Base-by-base conservation (phyloP, 2,888 invertebrate genomes). In the Apomyelois bistriatella region DNA sequence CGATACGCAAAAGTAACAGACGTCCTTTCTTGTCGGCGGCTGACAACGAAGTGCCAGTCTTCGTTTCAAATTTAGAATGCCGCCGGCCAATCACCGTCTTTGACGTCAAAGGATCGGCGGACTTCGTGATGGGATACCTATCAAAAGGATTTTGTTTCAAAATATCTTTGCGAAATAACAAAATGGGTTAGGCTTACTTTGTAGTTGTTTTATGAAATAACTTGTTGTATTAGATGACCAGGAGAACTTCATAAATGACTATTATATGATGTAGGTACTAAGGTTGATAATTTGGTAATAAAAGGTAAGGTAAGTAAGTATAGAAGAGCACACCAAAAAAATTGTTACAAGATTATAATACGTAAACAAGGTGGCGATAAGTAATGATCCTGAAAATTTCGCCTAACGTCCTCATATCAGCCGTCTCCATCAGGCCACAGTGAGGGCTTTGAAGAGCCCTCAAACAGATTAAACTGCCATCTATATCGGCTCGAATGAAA, bases 61-160 rank as follows among this genome's bases (percentile, higher is more conserved):
- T 48, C 48, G 48, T 53, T 53, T 42, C 48, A 48, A 53, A 53
- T 53, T 53, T 48, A 36, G 48, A 53, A 42, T 48, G 41, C 53
- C 52, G 43, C 36, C 52, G 43, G 36, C 43, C 52, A 43, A 43
- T 43, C 52, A 28, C 28, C 13, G 36, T 37, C 43, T 22, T 37
- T 52, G 52, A 43, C 43, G 43, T 52, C 52, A 52, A 43, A 51
- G 17, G 41, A 22, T n/a, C 17, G 10, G n/a, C 36, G 36, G n/a
- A 38, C 3, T 3, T 13, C 9, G 50, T 41, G 32, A 40, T 1
- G 22, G 37, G 36, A 16, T 6, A n/a, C n/a, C 3, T 28, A 8
- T 38, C 13, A 48, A 48, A 48, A 38, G 37, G 28, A 22, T 12
- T 48, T 37, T 16, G n/a, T 37, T 37, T 12, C 10, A 37, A 48